These are phyloP conservation scores for Romanogobio albipinnatus DNA, from an alignment of 2,113 vertebrate genomes.

Conservation along the genomic window DNA sequence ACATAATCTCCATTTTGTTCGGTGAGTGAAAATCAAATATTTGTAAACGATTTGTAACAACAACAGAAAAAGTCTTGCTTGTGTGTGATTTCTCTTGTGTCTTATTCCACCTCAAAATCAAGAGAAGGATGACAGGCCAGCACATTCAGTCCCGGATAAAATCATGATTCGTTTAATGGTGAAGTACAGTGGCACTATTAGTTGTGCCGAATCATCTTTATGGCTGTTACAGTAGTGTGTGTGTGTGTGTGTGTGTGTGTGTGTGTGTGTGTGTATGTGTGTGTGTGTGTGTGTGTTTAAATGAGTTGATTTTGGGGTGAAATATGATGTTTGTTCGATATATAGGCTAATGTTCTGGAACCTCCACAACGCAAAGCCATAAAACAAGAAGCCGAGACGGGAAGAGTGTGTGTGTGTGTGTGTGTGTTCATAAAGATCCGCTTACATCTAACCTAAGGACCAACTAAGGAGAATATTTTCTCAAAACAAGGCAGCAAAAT, in stretches of 20 bases:
- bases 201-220: background rate
- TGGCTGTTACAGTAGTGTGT: background rate
- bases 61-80: background rate
- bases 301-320: background rate
- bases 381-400: conserved; percentile 67
- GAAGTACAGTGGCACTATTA: background rate
- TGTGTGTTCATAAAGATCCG: conserved; percentile 68
- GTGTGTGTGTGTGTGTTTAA: too few species aligned
- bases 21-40: conserved; percentile 46
- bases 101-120: background rate
- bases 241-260: too few species aligned
- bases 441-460: conserved; percentile 72
- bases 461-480: conserved; percentile 66
- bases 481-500: conserved; percentile 36
- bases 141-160: too few species aligned
- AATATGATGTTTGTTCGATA: conserved; percentile 47
- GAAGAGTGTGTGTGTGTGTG: conserved; percentile 69
- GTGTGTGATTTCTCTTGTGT: background rate
- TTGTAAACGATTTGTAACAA: background rate
- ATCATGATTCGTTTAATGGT: background rate
- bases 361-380: conserved; percentile 74
- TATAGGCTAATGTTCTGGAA: conserved; percentile 59
- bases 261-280: too few species aligned
- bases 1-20: too few species aligned
- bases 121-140: background rate